Base-by-base conservation (phyloP, 2,797 vertebrate genomes). In the Pseudomugil tenellus region DNA sequence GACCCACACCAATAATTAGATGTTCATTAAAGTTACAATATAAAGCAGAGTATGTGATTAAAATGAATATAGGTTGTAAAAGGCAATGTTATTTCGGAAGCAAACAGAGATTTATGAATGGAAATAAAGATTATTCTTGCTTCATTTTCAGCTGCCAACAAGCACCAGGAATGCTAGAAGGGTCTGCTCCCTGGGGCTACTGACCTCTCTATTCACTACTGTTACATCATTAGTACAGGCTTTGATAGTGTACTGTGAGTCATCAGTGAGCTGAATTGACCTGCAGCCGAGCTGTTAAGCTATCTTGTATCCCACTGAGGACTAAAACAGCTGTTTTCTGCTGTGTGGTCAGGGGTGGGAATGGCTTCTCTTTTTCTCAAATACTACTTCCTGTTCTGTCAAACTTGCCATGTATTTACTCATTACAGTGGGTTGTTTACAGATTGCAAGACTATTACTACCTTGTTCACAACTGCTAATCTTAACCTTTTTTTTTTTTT, bases 211-310 rank as follows among this genome's bases (percentile, higher is more conserved):
- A 70, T 74, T 87, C 74, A 72, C 64, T 71, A 66, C 16, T 66
- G 74, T 77, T 77, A 69, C 75, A 74, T 84, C 79, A 86, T 74
- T 67, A 72, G 66, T 49, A 57, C 63, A 77, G 52, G 61, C 63
- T 65, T 64, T 53, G 62, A 69, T 80, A 23, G 58, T 68, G 62
- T 39, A 23, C 68, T 62, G 63, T 84, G 81, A 87, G 66, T 81
- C 76, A 84, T 31, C 54, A 6, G 34, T 55, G 70, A 74, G 60
- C 67, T 71, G 48, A 28, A 25, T 9, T 67, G 67, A 70, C 70
- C 81, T 26, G 10, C 6, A 25, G 66, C 56, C 46, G 43, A 7
- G 60, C 63, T 71, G 53, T n/a, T 26, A 43, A 76, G 59, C 35
- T 39, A 55, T 39, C 52, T 31, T 35, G 31, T 58, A 43, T 70